These are phyloP conservation scores for Idaea aversata DNA, from an alignment of 2,888 invertebrate species.

Conservation along the genomic window DNA sequence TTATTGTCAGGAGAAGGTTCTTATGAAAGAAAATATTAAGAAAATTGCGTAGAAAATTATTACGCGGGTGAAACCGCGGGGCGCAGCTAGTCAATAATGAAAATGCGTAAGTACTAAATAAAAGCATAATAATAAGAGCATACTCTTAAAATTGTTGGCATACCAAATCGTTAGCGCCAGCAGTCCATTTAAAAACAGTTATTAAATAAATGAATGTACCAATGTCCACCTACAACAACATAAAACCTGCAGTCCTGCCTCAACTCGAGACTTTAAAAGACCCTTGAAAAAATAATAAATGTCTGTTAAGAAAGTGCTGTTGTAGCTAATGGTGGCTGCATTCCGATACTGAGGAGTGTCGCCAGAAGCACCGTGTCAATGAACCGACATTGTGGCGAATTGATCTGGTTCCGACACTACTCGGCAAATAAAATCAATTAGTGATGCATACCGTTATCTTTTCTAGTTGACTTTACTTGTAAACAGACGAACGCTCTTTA, in stretches of 20 bases:
- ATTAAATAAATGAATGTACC: background rate
- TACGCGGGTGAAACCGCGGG: too few species aligned
- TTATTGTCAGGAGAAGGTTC: too few species aligned
- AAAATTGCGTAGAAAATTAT: too few species aligned
- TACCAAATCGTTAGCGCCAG: background rate
- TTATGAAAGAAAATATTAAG: too few species aligned
- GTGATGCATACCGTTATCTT: conserved; percentile 47
- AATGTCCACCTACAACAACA: background rate
- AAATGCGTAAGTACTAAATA: too few species aligned
- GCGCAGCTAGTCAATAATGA: too few species aligned
- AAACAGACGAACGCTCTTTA: conserved; percentile 4
- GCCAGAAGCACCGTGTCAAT: conserved; percentile 60
- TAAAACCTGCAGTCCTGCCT: background rate
- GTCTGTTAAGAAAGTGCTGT: conserved; percentile 32
- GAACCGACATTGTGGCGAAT: conserved; percentile 64
- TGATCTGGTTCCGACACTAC: conserved; percentile 59
- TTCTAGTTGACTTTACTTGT: conserved; percentile 20
- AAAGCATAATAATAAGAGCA: too few species aligned
- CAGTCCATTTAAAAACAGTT: background rate
- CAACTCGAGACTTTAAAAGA: conserved; percentile 20
- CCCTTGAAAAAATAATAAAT: conserved; percentile 38
- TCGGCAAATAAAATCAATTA: conserved; percentile 65
- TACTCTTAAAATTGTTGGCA: too few species aligned
- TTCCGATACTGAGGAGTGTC: conserved; percentile 55
- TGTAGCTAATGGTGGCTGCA: conserved; percentile 53